phyloP scores from a whole-genome alignment of 2,113 vertebrate species.

The Takifugu flavidus region DNA sequence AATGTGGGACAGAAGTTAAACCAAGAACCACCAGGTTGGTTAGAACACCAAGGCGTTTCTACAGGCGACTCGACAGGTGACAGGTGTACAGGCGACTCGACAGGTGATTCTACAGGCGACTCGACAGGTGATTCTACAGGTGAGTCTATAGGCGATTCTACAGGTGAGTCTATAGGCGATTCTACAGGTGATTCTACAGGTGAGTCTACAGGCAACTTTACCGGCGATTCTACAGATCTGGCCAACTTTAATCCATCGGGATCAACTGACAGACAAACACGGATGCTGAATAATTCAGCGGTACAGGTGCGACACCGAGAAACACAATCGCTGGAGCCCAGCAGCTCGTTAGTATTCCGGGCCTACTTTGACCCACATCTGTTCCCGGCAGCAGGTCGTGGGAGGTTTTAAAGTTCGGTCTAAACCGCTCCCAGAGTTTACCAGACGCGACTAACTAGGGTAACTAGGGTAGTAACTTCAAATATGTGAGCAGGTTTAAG shows the following conservation, averaged over 20 bases:
- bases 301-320: conserved; percentile 53
- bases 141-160: too few relatives aligned
- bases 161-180: too few relatives aligned
- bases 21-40: too few relatives aligned
- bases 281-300: conserved; percentile 66
- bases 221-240: too few relatives aligned
- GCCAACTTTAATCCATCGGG: too few relatives aligned
- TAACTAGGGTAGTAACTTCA: neutral
- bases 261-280: conserved; percentile 61
- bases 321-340: conserved; percentile 58
- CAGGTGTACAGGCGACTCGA: too few relatives aligned
- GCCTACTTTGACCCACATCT: conserved; percentile 55
- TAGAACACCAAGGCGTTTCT: too few relatives aligned
- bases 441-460: neutral
- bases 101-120: too few relatives aligned
- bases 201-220: too few relatives aligned
- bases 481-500: neutral
- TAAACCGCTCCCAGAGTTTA: neutral
- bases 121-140: too few relatives aligned
- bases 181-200: too few relatives aligned
- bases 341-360: conserved; percentile 32
- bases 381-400: neutral
- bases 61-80: too few relatives aligned
- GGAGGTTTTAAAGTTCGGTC: neutral
- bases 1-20: neutral